Base-by-base conservation (phyloP, 2,888 invertebrate species). In the Sinhomidia bicolor region DNA sequence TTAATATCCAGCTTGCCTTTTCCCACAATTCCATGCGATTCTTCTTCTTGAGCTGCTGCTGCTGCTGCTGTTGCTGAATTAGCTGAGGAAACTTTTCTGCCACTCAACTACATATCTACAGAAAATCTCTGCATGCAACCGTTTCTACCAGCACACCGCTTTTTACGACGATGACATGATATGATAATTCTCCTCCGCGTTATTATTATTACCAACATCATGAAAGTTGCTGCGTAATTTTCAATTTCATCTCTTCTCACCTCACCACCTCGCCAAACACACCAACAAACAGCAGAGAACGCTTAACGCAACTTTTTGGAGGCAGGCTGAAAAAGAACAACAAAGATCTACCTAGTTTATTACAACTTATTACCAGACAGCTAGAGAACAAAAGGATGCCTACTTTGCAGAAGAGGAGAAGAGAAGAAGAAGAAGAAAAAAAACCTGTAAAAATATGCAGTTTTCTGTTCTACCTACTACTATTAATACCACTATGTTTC, bases 141-240 rank as follows among this genome's bases (percentile, higher is more conserved):
- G 41, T 41, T 7, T 7, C 5, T 7, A 41, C 5, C 5, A 14
- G 51, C n/a, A 23, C 29, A 29, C 26, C 29, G 10, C 12, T 62
- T 62, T 62, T 23, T 29, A 62, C 26, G 29, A 29, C 14, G 62
- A 26, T 62, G 62, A 62, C 29, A 62, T 62, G 29, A 62, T 26
- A 29, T 62, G 62, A 29, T 29, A 29, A 62, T 62, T 7, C 26
- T 62, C 9, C 51, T 7, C 41, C 6, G 6, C 41, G 10, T 10
- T 41, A 41, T 41, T 41, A 41, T 41, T 41, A 41, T 41, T 41
- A 41, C n/a, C n/a, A n/a, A n/a, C 14, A 14, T 62, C 62, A 62
- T 62, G 62, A 62, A 62, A 62, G 62, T 62, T 26, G 62, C 62
- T 62, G 23, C 29, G 62, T 29, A 62, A 29, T 29, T 62, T 62